Evolutionary conservation across 2,888 invertebrate species (phyloP), one percentile per base, ranked within the genome.

Genomic region (Euphydryas editha): DNA sequence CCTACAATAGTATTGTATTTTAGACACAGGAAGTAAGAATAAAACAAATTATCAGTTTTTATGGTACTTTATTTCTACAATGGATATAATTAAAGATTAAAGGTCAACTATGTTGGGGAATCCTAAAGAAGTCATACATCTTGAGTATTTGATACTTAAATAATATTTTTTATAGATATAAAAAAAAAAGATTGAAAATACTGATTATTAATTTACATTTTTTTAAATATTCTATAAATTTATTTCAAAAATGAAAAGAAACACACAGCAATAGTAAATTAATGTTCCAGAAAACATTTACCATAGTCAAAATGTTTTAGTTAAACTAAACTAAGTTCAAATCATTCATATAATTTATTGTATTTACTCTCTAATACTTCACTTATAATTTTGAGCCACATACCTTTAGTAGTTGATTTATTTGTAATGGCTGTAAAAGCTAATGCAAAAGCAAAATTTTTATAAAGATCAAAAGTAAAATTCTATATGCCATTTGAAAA

Each of bases 11-110:
- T 11, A 39, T 39, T 39, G 39, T 39, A 39, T 8, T 39, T 11
- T 18, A 17, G 46, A 8, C 17, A 7, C 6, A 17, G 18, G n/a
- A 7, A 17, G 46, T 20, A 59, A 59, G 20, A 24, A 51, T 36
- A 51, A 42, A 42, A 13, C 15, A 15, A n/a, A 21, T 20, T 6
- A 54, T 21, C 42, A 42, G 4, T 42, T 56, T 47, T 15, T 0
- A 46, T 7, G 15, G 13, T 47, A 47, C 30, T 51, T 47, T 59
- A 59, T 59, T 59, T 59, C 59, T 59, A 59, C 30, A 47, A 59
- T 47, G 59, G 18, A 36, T 47, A 36, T 20, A 11, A 18, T 47
- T 59, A 24, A 15, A n/a, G 3, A 24, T 44, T 44, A 58, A 11
- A 30, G 30, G n/a, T n/a, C 5, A 30, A 7, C 30, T 30, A 8